Evolutionary conservation across 2,888 invertebrate species (phyloP).

Genomic region (Lycophotia porphyrea): DNA sequence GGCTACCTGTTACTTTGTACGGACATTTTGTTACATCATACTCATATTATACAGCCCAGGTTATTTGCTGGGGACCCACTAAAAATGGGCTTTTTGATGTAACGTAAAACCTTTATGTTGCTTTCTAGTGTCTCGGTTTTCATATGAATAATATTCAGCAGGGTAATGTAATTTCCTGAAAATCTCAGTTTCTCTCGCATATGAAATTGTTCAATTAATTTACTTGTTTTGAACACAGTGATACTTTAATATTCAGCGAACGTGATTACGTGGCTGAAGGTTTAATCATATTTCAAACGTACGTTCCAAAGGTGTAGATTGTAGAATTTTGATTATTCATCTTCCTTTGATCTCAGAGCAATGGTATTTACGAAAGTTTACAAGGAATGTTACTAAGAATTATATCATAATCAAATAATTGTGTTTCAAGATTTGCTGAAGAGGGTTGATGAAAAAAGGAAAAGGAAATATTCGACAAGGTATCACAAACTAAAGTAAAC

Average conservation of each 20-base stretch:
- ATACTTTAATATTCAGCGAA: slow-evolving; percentile 13
- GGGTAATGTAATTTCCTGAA: slow-evolving; percentile 8
- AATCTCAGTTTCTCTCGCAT: background rate
- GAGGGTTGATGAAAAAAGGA: slow-evolving; percentile 5
- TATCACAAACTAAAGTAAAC: background rate
- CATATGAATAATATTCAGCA: slow-evolving; percentile 37
- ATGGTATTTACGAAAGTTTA: slow-evolving; percentile 8
- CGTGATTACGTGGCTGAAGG: slow-evolving; percentile 4
- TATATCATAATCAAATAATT: slow-evolving; percentile 21
- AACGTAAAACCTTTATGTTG: slow-evolving; percentile 14
- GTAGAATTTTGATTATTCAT: slow-evolving; percentile 39
- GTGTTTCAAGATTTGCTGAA: slow-evolving; percentile 2
- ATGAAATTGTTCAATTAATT: slow-evolving; percentile 27
- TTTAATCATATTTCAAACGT: slow-evolving; percentile 39
- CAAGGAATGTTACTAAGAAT: slow-evolving; percentile 10
- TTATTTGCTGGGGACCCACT: slow-evolving; percentile 23
- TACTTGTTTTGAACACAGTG: slow-evolving; percentile 41
- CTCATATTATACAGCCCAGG: slow-evolving; percentile 25
- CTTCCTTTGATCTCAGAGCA: slow-evolving; percentile 33
- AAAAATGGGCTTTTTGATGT: slow-evolving; percentile 38
- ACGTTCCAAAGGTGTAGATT: slow-evolving; percentile 29
- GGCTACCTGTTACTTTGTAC: slow-evolving; percentile 40
- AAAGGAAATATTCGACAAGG: background rate
- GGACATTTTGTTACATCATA: slow-evolving; percentile 50
- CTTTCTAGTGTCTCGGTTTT: slow-evolving; percentile 11